phyloP scores from a whole-genome alignment of 2,888 invertebrate species.

The Sinelater perroti region DNA sequence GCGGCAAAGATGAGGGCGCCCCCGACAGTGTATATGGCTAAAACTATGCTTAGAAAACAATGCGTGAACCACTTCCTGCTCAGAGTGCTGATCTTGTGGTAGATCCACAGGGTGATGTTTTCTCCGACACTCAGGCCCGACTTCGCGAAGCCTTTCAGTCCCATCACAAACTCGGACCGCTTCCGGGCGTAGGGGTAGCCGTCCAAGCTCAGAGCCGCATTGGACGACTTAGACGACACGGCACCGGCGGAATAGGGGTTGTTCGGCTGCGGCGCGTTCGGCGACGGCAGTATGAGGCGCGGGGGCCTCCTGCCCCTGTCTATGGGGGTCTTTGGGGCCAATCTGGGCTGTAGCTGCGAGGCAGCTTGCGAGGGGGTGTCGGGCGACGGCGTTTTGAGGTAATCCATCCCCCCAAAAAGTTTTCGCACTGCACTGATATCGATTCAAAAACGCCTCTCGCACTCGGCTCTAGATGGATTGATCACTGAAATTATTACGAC shows the following conservation, averaged over 20 bases:
- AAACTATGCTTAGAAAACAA: slow-evolving; percentile 80
- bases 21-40: slow-evolving; percentile 79
- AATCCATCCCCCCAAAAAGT: slow-evolving; percentile 8
- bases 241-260: slow-evolving; percentile 28
- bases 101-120: slow-evolving; percentile 81
- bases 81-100: slow-evolving; percentile 78
- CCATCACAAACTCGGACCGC: slow-evolving; percentile 81
- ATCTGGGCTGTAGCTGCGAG: slow-evolving; percentile 17
- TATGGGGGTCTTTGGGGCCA: slow-evolving; percentile 26
- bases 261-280: slow-evolving; percentile 24
- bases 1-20: slow-evolving; percentile 83
- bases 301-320: slow-evolving; percentile 33
- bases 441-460: neutral
- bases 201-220: slow-evolving; percentile 47
- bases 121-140: slow-evolving; percentile 85
- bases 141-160: slow-evolving; percentile 79
- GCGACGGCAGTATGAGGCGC: slow-evolving; percentile 20
- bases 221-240: slow-evolving; percentile 17
- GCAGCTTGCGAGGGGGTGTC: slow-evolving; percentile 28
- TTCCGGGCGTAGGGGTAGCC: slow-evolving; percentile 68
- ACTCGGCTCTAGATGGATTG: neutral
- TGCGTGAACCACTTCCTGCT: slow-evolving; percentile 91
- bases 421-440: neutral
- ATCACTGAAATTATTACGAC: neutral
- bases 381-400: slow-evolving; percentile 3